These are phyloP conservation scores for Lepilemur ruficaudatus DNA, from an alignment of 2,797 vertebrate genomes.

Conservation along the genomic window DNA sequence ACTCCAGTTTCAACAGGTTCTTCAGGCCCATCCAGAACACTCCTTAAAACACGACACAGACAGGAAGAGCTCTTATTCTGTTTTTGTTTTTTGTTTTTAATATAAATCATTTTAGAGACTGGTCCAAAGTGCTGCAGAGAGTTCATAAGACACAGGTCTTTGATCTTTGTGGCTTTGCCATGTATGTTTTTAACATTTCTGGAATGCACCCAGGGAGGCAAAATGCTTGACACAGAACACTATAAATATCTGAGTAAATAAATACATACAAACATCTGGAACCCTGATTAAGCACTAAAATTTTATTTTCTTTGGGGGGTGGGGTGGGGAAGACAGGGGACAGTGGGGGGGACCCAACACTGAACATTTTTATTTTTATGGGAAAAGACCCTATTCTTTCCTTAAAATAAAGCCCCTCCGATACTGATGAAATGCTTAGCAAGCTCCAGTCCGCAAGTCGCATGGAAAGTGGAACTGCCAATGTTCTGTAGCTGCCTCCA, in stretches of 20 bases:
- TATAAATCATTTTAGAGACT: conserved; percentile 41
- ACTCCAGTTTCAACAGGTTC: neutral
- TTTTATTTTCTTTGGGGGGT: conserved; percentile 20
- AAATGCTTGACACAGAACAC: conserved; percentile 76
- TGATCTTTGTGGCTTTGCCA: conserved; percentile 77
- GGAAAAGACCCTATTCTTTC: conserved; percentile 29
- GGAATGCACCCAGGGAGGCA: conserved; percentile 80
- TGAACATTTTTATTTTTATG: conserved; percentile 59
- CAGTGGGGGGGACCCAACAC: neutral
- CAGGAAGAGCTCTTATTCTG: neutral
- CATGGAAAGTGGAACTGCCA: neutral
- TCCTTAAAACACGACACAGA: neutral
- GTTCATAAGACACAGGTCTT: conserved; percentile 70
- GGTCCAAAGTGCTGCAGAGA: conserved; percentile 39
- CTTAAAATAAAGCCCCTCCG: conserved; percentile 48
- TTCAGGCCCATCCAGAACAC: neutral
- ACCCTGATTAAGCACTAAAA: conserved; percentile 75
- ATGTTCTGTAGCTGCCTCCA: neutral
- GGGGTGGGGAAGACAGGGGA: no score
- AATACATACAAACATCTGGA: conserved; percentile 81
- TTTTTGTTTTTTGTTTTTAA: neutral
- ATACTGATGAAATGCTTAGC: neutral
- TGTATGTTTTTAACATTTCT: conserved; percentile 78
- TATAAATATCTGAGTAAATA: conserved; percentile 81
- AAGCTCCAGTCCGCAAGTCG: neutral